These are phyloP conservation scores for Trachemys scripta DNA, from an alignment of 2,113 vertebrate genomes.

Conservation along the genomic window DNA sequence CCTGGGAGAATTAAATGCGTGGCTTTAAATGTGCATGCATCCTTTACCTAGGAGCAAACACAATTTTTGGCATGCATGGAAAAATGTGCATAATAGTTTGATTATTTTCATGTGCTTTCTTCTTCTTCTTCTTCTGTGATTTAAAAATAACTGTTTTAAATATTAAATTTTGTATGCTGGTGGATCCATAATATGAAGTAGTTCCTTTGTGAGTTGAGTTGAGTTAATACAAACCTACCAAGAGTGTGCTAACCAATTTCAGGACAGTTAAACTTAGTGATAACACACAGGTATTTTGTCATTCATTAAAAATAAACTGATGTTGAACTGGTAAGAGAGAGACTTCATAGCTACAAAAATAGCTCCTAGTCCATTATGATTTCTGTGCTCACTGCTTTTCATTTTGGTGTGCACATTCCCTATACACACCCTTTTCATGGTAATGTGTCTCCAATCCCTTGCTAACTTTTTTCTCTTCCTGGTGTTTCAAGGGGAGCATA, in stretches of 20 bases:
- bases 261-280: not conserved
- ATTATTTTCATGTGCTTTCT: not conserved
- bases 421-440: not conserved
- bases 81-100: not conserved
- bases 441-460: not conserved
- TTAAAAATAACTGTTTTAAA: not conserved
- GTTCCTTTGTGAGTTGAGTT: not conserved
- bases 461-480: conserved; percentile 44
- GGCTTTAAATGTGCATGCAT: conserved; percentile 25
- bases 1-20: not conserved
- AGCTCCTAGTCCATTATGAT: not conserved
- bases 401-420: accelerated
- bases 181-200: not conserved
- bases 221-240: not conserved
- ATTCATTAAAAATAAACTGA: not conserved
- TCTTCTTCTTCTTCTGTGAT: not conserved
- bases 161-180: not conserved
- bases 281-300: not conserved
- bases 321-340: not conserved
- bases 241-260: not conserved
- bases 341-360: not conserved
- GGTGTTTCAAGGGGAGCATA: conserved; percentile 39
- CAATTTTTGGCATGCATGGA: conserved; percentile 23
- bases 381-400: not conserved
- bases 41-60: not conserved